Percentiles rank a stretch among this genome's conserved stretches.
phyloP scores from a whole-genome alignment of 2,888 invertebrate genomes.

The Diadromus collaris region DNA sequence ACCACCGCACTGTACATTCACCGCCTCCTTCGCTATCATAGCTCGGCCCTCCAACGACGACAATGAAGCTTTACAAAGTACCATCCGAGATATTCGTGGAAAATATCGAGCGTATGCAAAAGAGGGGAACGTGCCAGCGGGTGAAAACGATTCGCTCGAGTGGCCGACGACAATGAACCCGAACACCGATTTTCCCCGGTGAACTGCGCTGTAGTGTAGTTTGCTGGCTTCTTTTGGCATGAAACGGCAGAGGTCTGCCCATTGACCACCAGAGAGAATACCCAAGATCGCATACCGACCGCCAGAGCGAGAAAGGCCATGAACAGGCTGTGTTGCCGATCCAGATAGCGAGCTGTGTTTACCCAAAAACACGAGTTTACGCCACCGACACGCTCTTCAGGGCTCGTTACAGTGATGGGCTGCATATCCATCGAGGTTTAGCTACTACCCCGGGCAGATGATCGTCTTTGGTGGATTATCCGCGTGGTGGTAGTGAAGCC shows the following conservation, averaged over 20 bases:
- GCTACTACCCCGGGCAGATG: constrained; percentile 52
- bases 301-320: not conserved
- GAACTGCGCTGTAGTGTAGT: not conserved
- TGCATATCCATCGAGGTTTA: constrained; percentile 15
- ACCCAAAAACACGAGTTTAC: constrained; percentile 51
- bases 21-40: constrained; percentile 22
- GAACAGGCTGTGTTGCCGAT: constrained; percentile 7
- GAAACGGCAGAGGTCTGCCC: constrained; percentile 30
- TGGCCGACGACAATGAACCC: constrained; percentile 54
- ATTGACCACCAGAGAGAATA: constrained; percentile 17
- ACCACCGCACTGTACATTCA: constrained; percentile 35
- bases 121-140: constrained; percentile 36
- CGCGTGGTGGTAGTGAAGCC: constrained; percentile 32
- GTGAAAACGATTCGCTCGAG: constrained; percentile 55
- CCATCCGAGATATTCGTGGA: constrained; percentile 29
- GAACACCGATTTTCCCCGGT: constrained; percentile 27
- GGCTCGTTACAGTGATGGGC: constrained; percentile 11
- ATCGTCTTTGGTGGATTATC: constrained; percentile 51
- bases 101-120: constrained; percentile 54
- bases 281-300: not conserved
- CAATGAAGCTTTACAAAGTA: constrained; percentile 44
- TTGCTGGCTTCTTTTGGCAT: constrained; percentile 18
- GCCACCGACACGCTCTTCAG: constrained; percentile 28
- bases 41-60: constrained; percentile 15
- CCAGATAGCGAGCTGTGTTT: constrained; percentile 47